Percentiles rank a stretch among this genome's conserved stretches.
Conservation (phyloP, 1,140 invertebrate genomes). For the Cotesia typhae region DNA sequence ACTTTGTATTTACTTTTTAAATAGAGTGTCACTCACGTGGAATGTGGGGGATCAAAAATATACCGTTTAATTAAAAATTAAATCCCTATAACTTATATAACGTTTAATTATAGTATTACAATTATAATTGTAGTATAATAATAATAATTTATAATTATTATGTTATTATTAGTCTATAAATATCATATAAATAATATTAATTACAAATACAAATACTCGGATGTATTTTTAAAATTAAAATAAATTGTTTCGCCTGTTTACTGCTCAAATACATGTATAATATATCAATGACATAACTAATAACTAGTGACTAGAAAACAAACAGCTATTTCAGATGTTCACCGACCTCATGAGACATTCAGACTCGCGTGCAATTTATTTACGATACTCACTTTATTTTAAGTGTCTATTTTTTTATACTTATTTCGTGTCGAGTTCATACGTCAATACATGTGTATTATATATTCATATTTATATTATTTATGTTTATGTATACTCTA, state of each 20-base stretch:
- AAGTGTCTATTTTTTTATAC: neutral
- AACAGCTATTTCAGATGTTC: conserved; percentile 44
- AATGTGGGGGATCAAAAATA: no score
- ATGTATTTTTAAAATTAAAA: neutral
- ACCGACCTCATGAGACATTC: conserved; percentile 22
- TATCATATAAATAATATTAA: no score
- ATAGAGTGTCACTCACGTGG: no score
- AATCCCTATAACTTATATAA: no score
- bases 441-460: no score
- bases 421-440: neutral
- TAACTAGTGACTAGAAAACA: conserved; percentile 61
- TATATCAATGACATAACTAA: conserved; percentile 44
- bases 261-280: conserved; percentile 41
- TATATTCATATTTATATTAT: conserved; percentile 8
- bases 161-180: neutral
- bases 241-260: neutral
- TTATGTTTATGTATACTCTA: neutral
- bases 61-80: no score
- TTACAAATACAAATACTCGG: no score
- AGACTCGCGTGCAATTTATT: neutral
- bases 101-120: no score
- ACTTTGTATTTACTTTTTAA: no score
- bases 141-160: neutral
- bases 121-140: neutral
- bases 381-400: conserved; percentile 19